Conservation (phyloP, 2,113 vertebrate genomes). For the Salminus brasiliensis region DNA sequence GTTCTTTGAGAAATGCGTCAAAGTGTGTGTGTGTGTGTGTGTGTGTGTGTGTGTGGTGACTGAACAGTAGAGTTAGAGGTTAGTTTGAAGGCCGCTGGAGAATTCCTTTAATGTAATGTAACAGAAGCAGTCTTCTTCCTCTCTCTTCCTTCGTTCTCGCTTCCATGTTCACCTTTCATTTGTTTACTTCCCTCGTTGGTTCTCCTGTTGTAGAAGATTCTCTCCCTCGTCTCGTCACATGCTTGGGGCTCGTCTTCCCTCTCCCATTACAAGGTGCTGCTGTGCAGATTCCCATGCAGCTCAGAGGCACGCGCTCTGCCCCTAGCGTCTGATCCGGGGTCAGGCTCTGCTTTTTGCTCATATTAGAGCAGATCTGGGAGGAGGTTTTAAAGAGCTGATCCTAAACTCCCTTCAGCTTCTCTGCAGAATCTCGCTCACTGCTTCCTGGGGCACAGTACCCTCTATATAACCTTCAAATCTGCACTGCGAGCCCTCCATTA, state of each 20-base stretch:
- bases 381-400: slow-evolving; percentile 11
- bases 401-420: not conserved
- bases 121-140: not conserved
- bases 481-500: slow-evolving; percentile 8
- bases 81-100: not conserved
- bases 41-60: too few relatives aligned
- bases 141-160: not conserved
- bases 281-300: slow-evolving; percentile 12
- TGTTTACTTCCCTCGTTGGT: not conserved
- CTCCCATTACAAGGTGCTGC: slow-evolving; percentile 4
- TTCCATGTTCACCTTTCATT: not conserved
- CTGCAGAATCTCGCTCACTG: slow-evolving; percentile 10
- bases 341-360: not conserved
- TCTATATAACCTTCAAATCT: slow-evolving; percentile 34
- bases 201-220: not conserved
- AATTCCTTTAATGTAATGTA: not conserved
- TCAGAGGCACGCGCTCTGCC: not conserved
- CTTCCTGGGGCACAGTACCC: slow-evolving; percentile 6
- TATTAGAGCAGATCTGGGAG: not conserved
- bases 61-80: too few relatives aligned
- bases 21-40: too few relatives aligned
- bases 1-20: too few relatives aligned
- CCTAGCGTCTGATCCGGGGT: not conserved
- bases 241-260: not conserved
- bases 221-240: not conserved